Conservation (phyloP, 2,888 invertebrate genomes). For the Aradus depressus region DNA sequence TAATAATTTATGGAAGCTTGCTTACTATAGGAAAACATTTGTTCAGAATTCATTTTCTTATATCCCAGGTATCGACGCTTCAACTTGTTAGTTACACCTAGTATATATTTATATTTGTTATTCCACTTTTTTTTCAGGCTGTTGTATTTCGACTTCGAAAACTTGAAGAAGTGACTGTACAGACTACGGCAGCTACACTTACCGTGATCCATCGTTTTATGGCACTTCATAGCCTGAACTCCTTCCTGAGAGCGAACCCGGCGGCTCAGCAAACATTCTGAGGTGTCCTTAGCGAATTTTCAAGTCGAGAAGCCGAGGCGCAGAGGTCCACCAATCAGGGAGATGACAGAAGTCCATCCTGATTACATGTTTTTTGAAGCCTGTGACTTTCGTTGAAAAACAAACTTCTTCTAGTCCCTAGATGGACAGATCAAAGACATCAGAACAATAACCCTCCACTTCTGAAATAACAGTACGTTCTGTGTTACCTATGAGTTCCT, state of each 20-base stretch:
- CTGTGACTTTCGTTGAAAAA: conserved; percentile 2
- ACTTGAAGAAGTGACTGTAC: conserved; percentile 73
- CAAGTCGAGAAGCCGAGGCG: conserved; percentile 20
- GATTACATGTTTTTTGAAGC: conserved; percentile 24
- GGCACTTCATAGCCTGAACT: conserved; percentile 54
- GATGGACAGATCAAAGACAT: no score
- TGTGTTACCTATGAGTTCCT: no score
- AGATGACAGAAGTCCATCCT: conserved; percentile 48
- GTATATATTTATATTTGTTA: no score
- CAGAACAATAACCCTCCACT: no score
- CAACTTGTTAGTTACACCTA: no score
- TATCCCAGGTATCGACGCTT: no score
- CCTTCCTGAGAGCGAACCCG: conserved; percentile 39
- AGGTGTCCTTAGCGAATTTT: conserved; percentile 22
- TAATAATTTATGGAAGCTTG: no score
- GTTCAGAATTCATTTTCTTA: no score
- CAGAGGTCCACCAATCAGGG: conserved; percentile 43
- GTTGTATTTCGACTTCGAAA: conserved; percentile 80
- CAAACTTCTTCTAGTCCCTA: conserved; percentile 10
- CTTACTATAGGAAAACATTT: no score
- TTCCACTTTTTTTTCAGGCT: conserved; percentile 48
- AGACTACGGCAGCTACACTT: conserved; percentile 66
- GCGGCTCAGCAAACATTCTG: conserved; percentile 42
- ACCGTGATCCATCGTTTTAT: conserved; percentile 76
- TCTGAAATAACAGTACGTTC: no score